phyloP scores from a whole-genome alignment of 2,888 invertebrate species.

The Schizotus pectinicornis region DNA sequence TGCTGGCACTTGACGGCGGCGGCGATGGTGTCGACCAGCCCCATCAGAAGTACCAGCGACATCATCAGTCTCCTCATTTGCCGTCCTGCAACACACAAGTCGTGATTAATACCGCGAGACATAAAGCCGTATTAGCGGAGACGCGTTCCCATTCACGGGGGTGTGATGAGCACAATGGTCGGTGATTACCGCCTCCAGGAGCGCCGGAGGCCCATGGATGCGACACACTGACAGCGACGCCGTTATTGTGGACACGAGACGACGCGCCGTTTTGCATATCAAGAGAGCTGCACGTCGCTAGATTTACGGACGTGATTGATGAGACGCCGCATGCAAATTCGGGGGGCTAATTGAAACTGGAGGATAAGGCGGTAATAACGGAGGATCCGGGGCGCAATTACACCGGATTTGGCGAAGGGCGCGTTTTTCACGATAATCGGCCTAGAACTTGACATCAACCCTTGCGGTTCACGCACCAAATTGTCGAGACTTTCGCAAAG shows the following conservation, averaged over 20 bases:
- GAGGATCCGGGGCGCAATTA: neutral
- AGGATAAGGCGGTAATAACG: conserved; percentile 4
- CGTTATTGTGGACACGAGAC: conserved; percentile 19
- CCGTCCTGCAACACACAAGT: conserved; percentile 28
- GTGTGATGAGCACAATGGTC: conserved; percentile 7
- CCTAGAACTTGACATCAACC: too few relatives aligned
- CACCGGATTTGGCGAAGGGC: neutral
- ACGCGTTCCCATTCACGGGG: neutral
- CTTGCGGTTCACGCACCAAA: too few relatives aligned
- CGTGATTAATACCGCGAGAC: too few relatives aligned
- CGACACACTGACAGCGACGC: neutral
- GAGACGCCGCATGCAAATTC: conserved; percentile 11
- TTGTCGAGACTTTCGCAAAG: too few relatives aligned
- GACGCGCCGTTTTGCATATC: conserved; percentile 24
- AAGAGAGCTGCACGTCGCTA: conserved; percentile 8
- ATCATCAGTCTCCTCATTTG: conserved; percentile 27
- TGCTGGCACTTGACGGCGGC: conserved; percentile 64
- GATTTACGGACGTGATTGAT: conserved; percentile 19
- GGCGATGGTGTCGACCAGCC: conserved; percentile 57
- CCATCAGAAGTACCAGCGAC: conserved; percentile 21
- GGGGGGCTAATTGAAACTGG: conserved; percentile 1
- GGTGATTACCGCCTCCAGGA: conserved; percentile 4
- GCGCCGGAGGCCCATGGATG: too few relatives aligned
- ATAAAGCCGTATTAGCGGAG: neutral
- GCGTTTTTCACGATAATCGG: neutral